A percentile compares a stretch with the other conserved stretches of the same genome.
These are phyloP conservation scores for Puffinus mauretanicus DNA, from an alignment of 2,113 vertebrate genomes.

Conservation along the genomic window DNA sequence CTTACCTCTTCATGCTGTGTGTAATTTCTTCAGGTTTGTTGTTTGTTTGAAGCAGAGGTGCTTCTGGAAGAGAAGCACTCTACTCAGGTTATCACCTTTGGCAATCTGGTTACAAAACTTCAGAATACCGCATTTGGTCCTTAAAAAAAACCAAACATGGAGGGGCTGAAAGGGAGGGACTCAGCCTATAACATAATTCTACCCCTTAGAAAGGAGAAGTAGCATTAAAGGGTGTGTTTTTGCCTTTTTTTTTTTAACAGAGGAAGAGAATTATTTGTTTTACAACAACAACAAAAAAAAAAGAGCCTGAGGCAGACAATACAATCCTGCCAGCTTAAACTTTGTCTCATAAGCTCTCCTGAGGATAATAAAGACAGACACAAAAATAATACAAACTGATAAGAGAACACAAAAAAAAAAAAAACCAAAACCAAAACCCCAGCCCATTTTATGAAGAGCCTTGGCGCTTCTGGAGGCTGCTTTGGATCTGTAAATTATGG, in stretches of 20 bases:
- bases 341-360: slow-evolving; percentile 40
- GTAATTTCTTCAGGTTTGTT: background rate
- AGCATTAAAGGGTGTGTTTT: background rate
- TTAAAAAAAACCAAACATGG: background rate
- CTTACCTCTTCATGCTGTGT: background rate
- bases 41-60: background rate
- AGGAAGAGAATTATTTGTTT: slow-evolving; percentile 62
- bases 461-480: slow-evolving; percentile 1
- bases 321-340: slow-evolving; percentile 47
- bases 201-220: background rate
- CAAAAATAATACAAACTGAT: slow-evolving; percentile 39
- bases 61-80: background rate
- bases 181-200: background rate
- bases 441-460: background rate
- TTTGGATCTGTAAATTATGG: slow-evolving; percentile 45
- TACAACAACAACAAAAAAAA: slow-evolving; percentile 16
- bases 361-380: slow-evolving; percentile 53
- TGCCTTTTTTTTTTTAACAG: slow-evolving; percentile 14
- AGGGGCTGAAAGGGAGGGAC: background rate
- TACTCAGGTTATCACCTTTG: background rate
- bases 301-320: slow-evolving; percentile 31
- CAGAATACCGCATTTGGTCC: background rate
- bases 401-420: background rate
- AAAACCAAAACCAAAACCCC: background rate
- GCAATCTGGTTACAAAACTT: background rate